Conservation (phyloP, 2,113 vertebrate species). For the Gnathonemus echidnorhynchus region DNA sequence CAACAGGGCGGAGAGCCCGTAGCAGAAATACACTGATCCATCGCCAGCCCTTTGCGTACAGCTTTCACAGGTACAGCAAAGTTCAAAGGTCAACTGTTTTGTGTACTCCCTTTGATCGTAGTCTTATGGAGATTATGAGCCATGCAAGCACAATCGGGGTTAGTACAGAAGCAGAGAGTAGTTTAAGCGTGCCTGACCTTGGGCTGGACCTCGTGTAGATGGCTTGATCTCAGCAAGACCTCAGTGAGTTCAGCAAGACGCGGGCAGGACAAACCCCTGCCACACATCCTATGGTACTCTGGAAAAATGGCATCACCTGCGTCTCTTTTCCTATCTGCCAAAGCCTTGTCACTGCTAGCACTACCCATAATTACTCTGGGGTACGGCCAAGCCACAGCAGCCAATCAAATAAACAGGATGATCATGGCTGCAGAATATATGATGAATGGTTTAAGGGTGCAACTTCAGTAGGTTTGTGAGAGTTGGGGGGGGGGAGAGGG, state of each 20-base stretch:
- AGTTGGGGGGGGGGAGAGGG: neutral
- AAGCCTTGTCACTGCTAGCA: neutral
- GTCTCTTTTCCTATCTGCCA: neutral
- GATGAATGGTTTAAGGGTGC: neutral
- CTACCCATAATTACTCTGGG: neutral
- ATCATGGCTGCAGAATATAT: neutral
- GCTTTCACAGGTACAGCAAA: neutral
- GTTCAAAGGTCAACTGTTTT: neutral
- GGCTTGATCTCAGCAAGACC: neutral
- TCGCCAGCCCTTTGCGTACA: neutral
- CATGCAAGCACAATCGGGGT: neutral
- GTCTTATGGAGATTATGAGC: neutral
- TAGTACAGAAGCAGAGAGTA: neutral
- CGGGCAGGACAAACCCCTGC: neutral
- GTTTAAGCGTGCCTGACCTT: neutral
- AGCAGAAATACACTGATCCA: neutral
- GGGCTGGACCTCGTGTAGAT: neutral
- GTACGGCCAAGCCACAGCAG: neutral
- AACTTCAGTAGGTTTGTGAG: neutral
- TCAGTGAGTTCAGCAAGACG: neutral
- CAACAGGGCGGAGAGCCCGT: neutral
- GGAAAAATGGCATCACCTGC: neutral
- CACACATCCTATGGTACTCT: neutral
- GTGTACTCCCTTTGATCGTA: neutral
- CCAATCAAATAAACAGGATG: conserved; percentile 2